Conservation (phyloP, 2,797 vertebrate species). For the Staurois parvus region DNA sequence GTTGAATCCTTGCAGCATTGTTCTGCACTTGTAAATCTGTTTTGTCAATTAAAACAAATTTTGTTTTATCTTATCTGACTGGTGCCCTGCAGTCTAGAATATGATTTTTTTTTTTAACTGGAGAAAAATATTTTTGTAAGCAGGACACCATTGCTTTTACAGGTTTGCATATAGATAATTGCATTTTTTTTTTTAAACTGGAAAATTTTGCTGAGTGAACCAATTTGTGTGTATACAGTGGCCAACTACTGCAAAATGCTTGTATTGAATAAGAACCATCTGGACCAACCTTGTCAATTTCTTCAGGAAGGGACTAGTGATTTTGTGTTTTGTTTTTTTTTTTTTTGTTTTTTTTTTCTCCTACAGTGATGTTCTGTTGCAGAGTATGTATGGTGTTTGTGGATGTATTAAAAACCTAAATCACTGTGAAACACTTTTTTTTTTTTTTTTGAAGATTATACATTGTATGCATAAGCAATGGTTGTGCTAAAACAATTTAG, state of each 20-base stretch:
- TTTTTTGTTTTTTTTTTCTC: not conserved
- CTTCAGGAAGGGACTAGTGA: not conserved
- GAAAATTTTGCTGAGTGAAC: not conserved
- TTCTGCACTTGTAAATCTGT: constrained; percentile 16
- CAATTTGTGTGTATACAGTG: not conserved
- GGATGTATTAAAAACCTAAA: constrained; percentile 6
- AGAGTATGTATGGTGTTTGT: not conserved
- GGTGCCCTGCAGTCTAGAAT: not conserved
- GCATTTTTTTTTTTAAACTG: not conserved
- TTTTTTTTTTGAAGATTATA: no score
- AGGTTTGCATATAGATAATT: not conserved
- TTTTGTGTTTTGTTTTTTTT: no score
- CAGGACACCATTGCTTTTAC: constrained; percentile 25
- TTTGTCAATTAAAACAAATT: not conserved
- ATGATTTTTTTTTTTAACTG: not conserved
- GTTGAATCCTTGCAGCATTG: not conserved
- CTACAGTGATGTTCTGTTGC: constrained; percentile 12
- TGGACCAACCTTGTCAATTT: not conserved
- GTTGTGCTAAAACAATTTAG: no score
- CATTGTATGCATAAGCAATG: no score
- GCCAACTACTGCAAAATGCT: not conserved
- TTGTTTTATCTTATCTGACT: not conserved
- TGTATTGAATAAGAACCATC: not conserved
- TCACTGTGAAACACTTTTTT: no score
- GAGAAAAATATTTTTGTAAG: constrained; percentile 14